Evolutionary conservation across 2,113 vertebrate genomes (phyloP), one percentile per base, ranked within the genome.

Genomic region (Excalfactoria chinensis): DNA sequence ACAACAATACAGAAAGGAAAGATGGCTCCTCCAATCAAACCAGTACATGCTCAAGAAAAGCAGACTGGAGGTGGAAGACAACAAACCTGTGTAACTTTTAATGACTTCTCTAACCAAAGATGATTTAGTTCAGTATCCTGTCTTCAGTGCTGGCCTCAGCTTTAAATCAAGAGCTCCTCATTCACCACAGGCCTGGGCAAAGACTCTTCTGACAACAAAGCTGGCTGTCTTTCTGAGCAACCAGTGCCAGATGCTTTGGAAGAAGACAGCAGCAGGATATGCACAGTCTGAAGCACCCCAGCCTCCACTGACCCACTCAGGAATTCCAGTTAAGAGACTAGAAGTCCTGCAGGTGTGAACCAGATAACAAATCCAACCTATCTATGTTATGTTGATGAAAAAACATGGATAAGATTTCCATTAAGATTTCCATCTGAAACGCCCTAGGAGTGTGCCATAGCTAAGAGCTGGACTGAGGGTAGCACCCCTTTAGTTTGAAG

Each of bases 111-210:
- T 62, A 62, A 28, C 13, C 7, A 69, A 75, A 79, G 32, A 66
- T 11, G 26, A 62, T 12, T 9, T 59, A 46, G 13, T 43, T 59
- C 40, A 59, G 64, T 19, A 78, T 40, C 46, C 19, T 41, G 10
- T 23, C 44, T 67, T 58, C 41, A 73, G 0, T 0, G 86, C 22
- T 0, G 1, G 16, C 25, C 44, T 86, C 51, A 69, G 18, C 17
- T 40, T 73, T 76, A 51, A 48, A 53, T 11, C 51, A 77, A 30
- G 41, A 81, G 37, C 21, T 71, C 21, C 28, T 51, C 18, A 13
- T 43, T 44, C 14, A 70, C 19, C 25, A 28, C 4, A 10, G 13
- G 13, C 37, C 23, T 46, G 28, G 23, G n/a, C 16, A 53, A 1
- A 2, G n/a, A 26, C 12, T 60, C 12, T 69, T 60, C 12, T 69